Evolutionary conservation across 2,113 vertebrate genomes (phyloP).

Genomic region (Empidonax traillii): DNA sequence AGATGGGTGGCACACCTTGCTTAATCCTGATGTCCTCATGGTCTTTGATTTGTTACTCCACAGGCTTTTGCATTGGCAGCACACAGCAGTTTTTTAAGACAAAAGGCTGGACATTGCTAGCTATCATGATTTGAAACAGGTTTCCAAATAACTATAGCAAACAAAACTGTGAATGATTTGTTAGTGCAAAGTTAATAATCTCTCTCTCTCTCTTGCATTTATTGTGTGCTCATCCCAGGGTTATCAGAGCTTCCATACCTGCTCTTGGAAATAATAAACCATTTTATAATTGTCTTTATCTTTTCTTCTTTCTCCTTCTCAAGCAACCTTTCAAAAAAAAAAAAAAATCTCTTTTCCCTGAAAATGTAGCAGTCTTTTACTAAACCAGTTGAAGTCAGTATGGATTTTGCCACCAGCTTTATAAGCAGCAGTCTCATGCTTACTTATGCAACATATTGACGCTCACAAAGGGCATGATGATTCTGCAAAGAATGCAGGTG

Average conservation of each 20-base stretch:
- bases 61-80: background rate
- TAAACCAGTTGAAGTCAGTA: background rate
- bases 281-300: conserved; percentile 57
- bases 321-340: background rate
- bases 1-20: background rate
- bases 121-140: background rate
- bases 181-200: conserved; percentile 50
- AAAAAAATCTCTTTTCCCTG: background rate
- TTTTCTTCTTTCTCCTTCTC: conserved; percentile 32
- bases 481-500: background rate
- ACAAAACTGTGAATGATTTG: conserved; percentile 53
- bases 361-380: background rate
- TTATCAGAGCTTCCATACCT: conserved; percentile 24
- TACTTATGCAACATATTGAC: background rate
- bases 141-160: conserved; percentile 42
- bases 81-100: background rate
- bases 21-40: background rate
- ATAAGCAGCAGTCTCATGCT: rapidly evolving
- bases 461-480: background rate
- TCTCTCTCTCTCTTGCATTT: background rate
- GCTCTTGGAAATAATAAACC: conserved; percentile 57
- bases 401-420: background rate
- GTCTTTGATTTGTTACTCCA: background rate
- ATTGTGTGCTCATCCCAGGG: background rate
- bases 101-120: background rate